Conservation (phyloP, 2,888 invertebrate genomes). For the Eutolmus rufibarbis region DNA sequence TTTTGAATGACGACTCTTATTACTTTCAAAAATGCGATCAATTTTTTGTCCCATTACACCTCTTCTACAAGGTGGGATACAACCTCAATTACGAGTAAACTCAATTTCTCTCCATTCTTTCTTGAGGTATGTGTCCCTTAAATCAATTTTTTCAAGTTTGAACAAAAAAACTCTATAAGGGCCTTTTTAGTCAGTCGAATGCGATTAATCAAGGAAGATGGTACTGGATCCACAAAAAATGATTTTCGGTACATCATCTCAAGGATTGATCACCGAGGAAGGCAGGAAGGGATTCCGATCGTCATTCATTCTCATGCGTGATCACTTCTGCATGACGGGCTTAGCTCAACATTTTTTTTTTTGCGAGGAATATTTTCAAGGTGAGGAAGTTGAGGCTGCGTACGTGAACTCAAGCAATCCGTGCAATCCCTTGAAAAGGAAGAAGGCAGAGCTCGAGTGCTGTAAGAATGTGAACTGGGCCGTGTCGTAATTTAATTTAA, state of each 20-base stretch:
- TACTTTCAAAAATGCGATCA: background rate
- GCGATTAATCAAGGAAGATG: conserved; percentile 35
- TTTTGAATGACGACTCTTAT: background rate
- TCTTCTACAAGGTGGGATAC: background rate
- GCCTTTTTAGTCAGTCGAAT: background rate
- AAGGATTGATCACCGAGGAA: background rate
- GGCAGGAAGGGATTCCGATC: background rate
- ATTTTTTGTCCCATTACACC: background rate
- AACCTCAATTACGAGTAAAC: conserved; percentile 3
- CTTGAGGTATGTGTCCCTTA: background rate
- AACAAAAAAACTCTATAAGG: background rate
- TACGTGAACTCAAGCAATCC: background rate
- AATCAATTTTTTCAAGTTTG: background rate
- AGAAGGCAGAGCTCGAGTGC: background rate
- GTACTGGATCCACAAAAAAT: background rate
- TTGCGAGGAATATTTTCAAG: background rate
- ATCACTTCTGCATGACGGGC: background rate
- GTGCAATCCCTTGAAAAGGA: background rate
- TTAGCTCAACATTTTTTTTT: background rate
- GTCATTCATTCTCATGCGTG: conserved; percentile 3
- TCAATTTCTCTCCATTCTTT: background rate
- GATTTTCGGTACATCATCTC: background rate
- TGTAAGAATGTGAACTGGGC: conserved; percentile 37
- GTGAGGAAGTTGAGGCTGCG: conserved; percentile 37
- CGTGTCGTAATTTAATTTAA: conserved; percentile 43